Base-by-base conservation (phyloP, 2,113 vertebrate genomes). In the Beaufortia kweichowensis region DNA sequence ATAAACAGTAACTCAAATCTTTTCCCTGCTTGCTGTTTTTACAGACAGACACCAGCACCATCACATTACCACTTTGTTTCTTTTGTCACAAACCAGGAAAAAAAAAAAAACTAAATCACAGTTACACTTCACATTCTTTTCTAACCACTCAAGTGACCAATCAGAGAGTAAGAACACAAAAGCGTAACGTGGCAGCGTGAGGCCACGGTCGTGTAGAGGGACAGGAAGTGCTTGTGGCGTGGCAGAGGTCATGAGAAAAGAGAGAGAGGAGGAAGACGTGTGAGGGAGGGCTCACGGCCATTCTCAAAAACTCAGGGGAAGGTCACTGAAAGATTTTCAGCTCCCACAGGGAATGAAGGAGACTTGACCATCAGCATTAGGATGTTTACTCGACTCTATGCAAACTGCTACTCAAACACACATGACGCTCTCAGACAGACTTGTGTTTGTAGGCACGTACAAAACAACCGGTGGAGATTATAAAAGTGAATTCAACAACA, bases 191-290 rank as follows among this genome's bases (percentile, higher is more conserved):
- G 53, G 60, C 69, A 71, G 62, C 29, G 62, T 59, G 28, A 61
- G 69, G 79, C 76, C 76, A 59, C 67, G 43, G 76, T 81, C 84
- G 80, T 85, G 85, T 68, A 64, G 75, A 79, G 83, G 83, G 85
- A 61, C 85, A 89, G 90, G 89, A 91, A 89, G 85, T 87, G 87
- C 79, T 80, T 75, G 55, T 75, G 77, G 83, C 76, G 73, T 82
- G 81, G 79, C 39, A 84, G 82, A 19, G 48, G 85, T 75, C 78
- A 60, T 79, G 76, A 63, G 68, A 81, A 77, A 74, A 69, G 15
- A 39, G 71, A 80, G 73, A 62, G 85, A 79, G 86, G 63, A 31
- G 33, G 50, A 50, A 12, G 90, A 90, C 6, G 87, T 59, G 57
- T 68, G 78, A 31, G 75, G 78, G 78, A 80, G 55, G 68, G 55